Percentiles rank a stretch among this genome's conserved stretches.
phyloP scores from a whole-genome alignment of 2,888 invertebrate species.

The Drosophila emarginata region DNA sequence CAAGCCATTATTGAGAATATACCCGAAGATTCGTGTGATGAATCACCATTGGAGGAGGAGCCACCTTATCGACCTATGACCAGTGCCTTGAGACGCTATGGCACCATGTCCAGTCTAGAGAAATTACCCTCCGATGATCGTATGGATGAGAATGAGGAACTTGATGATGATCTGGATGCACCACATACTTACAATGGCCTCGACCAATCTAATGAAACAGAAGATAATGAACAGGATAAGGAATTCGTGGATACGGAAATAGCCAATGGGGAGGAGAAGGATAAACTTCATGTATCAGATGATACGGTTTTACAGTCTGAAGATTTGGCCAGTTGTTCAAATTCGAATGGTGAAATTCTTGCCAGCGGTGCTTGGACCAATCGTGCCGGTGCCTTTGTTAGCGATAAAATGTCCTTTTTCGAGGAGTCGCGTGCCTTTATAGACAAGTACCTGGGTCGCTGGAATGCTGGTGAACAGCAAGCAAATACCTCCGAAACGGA shows the following conservation, averaged over 20 bases:
- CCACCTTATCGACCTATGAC: conserved; percentile 88
- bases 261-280: conserved; percentile 55
- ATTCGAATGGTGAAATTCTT: conserved; percentile 58
- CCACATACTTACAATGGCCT: conserved; percentile 63
- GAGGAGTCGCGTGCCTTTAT: conserved; percentile 84
- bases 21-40: conserved; percentile 86
- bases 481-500: conserved; percentile 83
- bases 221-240: conserved; percentile 65
- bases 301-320: conserved; percentile 17
- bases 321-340: conserved; percentile 47
- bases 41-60: conserved; percentile 88
- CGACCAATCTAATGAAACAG: conserved; percentile 59
- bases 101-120: conserved; percentile 89
- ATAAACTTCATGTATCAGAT: conserved; percentile 48
- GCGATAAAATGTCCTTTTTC: conserved; percentile 90
- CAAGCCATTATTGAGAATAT: conserved; percentile 81
- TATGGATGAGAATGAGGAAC: conserved; percentile 82
- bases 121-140: conserved; percentile 85
- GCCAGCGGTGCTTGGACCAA: conserved; percentile 86
- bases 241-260: conserved; percentile 79
- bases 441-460: conserved; percentile 84
- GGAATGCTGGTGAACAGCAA: conserved; percentile 80
- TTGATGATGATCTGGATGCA: conserved; percentile 82
- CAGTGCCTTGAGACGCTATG: conserved; percentile 84
- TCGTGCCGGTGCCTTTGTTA: conserved; percentile 90